A percentile compares a stretch with the other conserved stretches of the same genome.
These are phyloP conservation scores for Microctonus brassicae DNA, from an alignment of 2,888 invertebrate genomes.

Conservation along the genomic window DNA sequence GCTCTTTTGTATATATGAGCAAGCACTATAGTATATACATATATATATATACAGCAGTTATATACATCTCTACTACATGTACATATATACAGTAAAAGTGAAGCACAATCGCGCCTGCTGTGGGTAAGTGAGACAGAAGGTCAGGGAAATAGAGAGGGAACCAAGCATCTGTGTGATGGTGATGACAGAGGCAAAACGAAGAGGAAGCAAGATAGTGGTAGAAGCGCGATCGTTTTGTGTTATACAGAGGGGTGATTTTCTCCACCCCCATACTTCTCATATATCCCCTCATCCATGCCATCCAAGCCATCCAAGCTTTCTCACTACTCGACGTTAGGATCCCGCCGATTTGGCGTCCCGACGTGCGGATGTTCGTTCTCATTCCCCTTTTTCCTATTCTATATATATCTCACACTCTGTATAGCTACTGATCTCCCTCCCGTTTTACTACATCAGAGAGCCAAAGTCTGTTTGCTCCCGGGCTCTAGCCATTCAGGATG, in stretches of 20 bases:
- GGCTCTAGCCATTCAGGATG: slow-evolving; percentile 28
- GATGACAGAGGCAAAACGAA: slow-evolving; percentile 13
- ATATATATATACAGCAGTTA: no score
- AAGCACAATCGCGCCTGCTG: slow-evolving; percentile 22
- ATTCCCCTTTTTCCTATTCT: slow-evolving; percentile 44
- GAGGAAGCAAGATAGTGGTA: neutral
- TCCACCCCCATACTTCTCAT: slow-evolving; percentile 9
- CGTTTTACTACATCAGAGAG: slow-evolving; percentile 29
- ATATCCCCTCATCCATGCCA: neutral
- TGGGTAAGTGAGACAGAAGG: neutral
- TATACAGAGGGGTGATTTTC: slow-evolving; percentile 10
- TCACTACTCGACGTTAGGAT: slow-evolving; percentile 2
- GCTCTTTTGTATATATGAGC: slow-evolving; percentile 26
- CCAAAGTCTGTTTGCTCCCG: slow-evolving; percentile 25
- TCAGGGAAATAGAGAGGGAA: neutral
- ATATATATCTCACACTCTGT: neutral
- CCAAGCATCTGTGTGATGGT: neutral
- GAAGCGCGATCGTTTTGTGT: slow-evolving; percentile 10
- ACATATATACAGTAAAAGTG: neutral
- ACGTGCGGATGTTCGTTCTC: slow-evolving; percentile 48
- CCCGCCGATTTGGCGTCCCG: slow-evolving; percentile 22
- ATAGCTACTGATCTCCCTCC: slow-evolving; percentile 32
- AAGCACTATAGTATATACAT: neutral
- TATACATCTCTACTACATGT: neutral
- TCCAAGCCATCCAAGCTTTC: neutral